These are phyloP conservation scores for Manduca sexta DNA, from an alignment of 1,140 invertebrate species.

Conservation along the genomic window DNA sequence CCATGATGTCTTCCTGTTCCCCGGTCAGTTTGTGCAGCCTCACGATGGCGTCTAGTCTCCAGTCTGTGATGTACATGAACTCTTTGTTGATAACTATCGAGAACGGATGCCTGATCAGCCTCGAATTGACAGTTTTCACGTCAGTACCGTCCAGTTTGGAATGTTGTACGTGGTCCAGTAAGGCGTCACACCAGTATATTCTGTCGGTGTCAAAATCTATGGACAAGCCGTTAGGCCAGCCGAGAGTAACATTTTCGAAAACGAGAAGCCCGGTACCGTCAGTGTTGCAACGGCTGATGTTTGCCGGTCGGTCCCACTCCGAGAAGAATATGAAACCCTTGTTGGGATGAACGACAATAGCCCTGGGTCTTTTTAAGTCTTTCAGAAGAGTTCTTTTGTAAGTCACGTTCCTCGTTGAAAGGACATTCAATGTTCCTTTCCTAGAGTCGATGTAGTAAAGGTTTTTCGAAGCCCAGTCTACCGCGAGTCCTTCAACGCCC, in stretches of 20 bases:
- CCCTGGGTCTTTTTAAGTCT: conserved; percentile 92
- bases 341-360: conserved; percentile 97
- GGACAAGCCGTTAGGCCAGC: conserved; percentile 96
- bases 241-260: conserved; percentile 93
- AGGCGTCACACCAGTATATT: conserved; percentile 96
- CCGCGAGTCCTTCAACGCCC: conserved; percentile 96
- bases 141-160: conserved; percentile 95
- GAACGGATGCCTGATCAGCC: conserved; percentile 95
- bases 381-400: conserved; percentile 89
- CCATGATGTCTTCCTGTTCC: conserved; percentile 87
- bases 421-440: conserved; percentile 95
- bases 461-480: conserved; percentile 98
- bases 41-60: conserved; percentile 96
- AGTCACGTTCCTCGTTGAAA: conserved; percentile 89
- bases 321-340: conserved; percentile 96
- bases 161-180: conserved; percentile 96
- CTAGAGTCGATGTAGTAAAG: conserved; percentile 98
- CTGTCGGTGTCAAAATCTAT: conserved; percentile 92
- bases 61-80: conserved; percentile 98
- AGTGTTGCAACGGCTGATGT: conserved; percentile 92
- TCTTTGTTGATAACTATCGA: conserved; percentile 95
- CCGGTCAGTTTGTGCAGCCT: conserved; percentile 92
- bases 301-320: conserved; percentile 96
- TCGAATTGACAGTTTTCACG: conserved; percentile 91
- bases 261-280: conserved; percentile 91